These are phyloP conservation scores for Piprites chloris DNA, from an alignment of 2,113 vertebrate species.

Conservation along the genomic window DNA sequence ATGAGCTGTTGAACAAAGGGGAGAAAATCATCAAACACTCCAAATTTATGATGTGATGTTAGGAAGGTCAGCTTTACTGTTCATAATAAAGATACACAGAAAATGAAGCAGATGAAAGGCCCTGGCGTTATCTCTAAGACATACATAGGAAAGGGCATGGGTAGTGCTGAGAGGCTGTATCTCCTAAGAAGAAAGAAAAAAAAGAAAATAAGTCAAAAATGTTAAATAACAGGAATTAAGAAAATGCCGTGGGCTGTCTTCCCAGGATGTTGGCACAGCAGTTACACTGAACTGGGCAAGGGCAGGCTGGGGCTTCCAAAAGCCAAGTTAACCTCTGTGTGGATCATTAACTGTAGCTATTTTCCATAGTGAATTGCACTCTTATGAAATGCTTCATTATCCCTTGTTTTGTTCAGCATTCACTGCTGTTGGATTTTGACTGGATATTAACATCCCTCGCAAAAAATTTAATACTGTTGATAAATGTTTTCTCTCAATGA, in stretches of 20 bases:
- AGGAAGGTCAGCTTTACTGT: not conserved
- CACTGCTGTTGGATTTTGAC: not conserved
- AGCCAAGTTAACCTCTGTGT: not conserved
- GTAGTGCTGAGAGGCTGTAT: not conserved
- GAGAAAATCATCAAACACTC: not conserved
- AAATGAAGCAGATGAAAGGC: not conserved
- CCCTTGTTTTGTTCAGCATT: not conserved
- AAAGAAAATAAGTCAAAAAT: not conserved
- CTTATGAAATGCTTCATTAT: not conserved
- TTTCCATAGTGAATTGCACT: not conserved
- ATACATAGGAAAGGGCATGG: not conserved
- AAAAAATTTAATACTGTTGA: not conserved
- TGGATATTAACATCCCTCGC: not conserved
- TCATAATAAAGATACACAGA: fast-evolving
- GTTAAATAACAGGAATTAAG: not conserved
- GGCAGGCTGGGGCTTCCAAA: not conserved
- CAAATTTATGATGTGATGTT: not conserved
- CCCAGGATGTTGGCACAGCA: not conserved
- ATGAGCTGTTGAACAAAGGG: not conserved
- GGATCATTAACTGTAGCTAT: not conserved
- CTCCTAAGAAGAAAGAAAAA: not conserved
- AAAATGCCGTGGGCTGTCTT: not conserved
- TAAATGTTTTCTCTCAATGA: not conserved
- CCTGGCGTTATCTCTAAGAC: not conserved
- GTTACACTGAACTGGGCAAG: not conserved